Evolutionary conservation across 2,888 invertebrate genomes (phyloP).

Genomic region (Mythimna ferrago): DNA sequence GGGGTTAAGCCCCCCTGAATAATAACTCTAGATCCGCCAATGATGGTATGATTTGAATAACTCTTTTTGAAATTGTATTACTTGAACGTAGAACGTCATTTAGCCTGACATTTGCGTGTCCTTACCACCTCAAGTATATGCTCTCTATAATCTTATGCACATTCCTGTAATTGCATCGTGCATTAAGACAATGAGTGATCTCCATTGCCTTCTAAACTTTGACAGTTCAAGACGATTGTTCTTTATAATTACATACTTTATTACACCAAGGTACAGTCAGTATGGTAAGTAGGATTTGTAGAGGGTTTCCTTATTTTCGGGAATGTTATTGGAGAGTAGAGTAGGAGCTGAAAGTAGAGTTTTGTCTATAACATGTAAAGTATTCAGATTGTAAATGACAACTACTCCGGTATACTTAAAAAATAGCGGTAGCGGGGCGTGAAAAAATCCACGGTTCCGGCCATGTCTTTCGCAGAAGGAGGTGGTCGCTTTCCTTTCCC

Average conservation of each 20-base stretch:
- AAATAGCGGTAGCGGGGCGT: no score
- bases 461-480: no score
- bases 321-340: not conserved
- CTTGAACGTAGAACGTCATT: not conserved
- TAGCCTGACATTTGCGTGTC: constrained; percentile 29
- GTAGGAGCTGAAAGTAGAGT: not conserved
- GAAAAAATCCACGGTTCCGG: no score
- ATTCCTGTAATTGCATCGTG: constrained; percentile 54
- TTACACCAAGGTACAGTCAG: constrained; percentile 40
- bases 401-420: no score
- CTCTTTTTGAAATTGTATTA: not conserved
- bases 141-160: constrained; percentile 51
- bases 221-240: constrained; percentile 67
- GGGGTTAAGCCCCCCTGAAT: not conserved
- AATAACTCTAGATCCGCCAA: not conserved
- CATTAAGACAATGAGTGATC: constrained; percentile 62
- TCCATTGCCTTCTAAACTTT: constrained; percentile 63
- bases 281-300: not conserved
- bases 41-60: not conserved
- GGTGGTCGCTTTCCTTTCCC: no score
- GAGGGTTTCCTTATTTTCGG: not conserved
- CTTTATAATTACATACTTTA: constrained; percentile 63
- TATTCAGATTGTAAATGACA: no score
- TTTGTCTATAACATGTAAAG: no score
- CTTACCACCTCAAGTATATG: constrained; percentile 30